Evolutionary conservation across 2,888 invertebrate genomes (phyloP).

Genomic region (Macaria liturata): DNA sequence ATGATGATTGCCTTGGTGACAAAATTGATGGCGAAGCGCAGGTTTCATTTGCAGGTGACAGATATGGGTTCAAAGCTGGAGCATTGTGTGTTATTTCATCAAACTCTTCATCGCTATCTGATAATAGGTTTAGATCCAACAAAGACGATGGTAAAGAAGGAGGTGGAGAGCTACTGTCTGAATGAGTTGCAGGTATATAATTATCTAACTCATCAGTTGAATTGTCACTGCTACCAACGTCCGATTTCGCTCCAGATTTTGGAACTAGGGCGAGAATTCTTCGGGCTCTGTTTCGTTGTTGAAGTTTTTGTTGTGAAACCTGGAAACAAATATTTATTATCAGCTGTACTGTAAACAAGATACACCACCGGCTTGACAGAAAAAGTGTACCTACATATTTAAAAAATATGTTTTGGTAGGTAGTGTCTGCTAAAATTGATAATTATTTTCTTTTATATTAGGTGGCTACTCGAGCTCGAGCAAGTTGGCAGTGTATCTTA

Average conservation of each 20-base stretch:
- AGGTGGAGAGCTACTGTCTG: constrained; percentile 28
- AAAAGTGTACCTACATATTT: constrained; percentile 1
- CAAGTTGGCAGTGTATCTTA: constrained; percentile 10
- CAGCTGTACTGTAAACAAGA: no score
- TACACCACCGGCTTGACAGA: background rate
- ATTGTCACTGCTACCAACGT: constrained; percentile 21
- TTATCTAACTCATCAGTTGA: constrained; percentile 16
- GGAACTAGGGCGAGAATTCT: constrained; percentile 24
- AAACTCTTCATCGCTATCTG: constrained; percentile 10
- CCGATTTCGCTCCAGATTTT: constrained; percentile 26
- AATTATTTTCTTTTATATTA: constrained; percentile 8
- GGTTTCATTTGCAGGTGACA: background rate
- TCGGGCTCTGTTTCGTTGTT: constrained; percentile 19
- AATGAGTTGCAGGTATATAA: constrained; percentile 18
- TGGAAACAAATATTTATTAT: background rate
- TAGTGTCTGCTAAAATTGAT: constrained; percentile 4
- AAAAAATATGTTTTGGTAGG: background rate
- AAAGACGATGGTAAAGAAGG: constrained; percentile 26
- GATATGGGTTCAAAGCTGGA: background rate
- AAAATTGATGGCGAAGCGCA: constrained; percentile 12
- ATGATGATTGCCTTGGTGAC: constrained; percentile 7
- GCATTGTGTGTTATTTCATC: constrained; percentile 15
- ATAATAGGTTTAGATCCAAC: no score
- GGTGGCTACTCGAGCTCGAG: constrained; percentile 1
- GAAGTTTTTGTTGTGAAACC: constrained; percentile 2